A percentile compares a stretch with the other conserved stretches of the same genome.
Conservation (phyloP, 2,797 vertebrate species). For the Squalus acanthias region DNA sequence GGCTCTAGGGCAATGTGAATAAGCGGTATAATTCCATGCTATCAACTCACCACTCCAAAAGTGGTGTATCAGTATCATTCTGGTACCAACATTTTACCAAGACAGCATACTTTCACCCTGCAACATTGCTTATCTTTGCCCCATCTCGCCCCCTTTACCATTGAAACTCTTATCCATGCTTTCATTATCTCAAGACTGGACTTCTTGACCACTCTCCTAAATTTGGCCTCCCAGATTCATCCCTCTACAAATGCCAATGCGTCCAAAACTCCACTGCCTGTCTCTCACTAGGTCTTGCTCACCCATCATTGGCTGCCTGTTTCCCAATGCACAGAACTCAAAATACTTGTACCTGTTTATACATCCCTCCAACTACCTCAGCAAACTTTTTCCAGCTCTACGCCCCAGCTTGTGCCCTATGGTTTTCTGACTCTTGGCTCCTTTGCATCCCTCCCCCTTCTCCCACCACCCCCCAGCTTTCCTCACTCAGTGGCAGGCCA, state of each 20-base stretch:
- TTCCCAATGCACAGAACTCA: neutral
- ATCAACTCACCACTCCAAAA: neutral
- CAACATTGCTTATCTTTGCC: neutral
- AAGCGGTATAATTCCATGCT: neutral
- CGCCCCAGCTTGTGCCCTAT: neutral
- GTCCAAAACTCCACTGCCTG: neutral
- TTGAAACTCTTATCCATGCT: neutral
- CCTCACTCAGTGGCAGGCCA: neutral
- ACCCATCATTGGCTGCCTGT: neutral
- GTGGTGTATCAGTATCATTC: neutral
- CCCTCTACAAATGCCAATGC: neutral
- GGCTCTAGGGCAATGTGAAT: neutral
- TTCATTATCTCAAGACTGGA: neutral
- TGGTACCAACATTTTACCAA: neutral
- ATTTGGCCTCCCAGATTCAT: neutral
- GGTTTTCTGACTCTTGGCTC: neutral
- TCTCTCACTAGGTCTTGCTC: neutral
- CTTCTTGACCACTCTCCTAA: neutral
- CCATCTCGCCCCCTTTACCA: neutral
- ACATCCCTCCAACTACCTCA: neutral
- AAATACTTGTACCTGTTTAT: neutral
- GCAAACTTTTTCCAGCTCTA: neutral
- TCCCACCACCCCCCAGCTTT: neutral
- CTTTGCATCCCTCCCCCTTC: too few relatives aligned
- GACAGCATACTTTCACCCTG: neutral